Evolutionary conservation across 2,113 vertebrate species (phyloP), one percentile per base, ranked within the genome.

Genomic region (Zingel zingel): DNA sequence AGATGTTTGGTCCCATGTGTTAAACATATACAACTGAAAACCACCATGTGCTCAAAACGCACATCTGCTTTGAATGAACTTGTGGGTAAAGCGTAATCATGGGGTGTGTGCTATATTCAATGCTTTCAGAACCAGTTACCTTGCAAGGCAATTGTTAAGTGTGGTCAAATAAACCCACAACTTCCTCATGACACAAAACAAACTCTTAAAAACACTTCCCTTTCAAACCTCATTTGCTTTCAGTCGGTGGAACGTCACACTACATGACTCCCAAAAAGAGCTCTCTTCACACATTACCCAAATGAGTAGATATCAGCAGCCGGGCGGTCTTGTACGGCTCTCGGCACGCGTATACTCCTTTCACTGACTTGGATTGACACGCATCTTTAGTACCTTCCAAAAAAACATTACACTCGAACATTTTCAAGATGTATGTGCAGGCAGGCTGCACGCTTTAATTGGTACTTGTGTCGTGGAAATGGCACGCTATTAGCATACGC

Each of bases 391-490:
- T 86, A 92, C 39, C 39, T 43, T 11, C 39, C 39, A 11, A 43
- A 10, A 10, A 11, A 86, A 90, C 74, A 86, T 91, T 85, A 80
- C 90, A 81, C 87, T 65, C 25, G 70, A 84, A 86, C 82, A 71
- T 84, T 82, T 88, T 86, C 61, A 30, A 80, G 80, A 86, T 74
- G 86, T 77, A 81, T 82, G 84, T 33, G 72, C 78, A 79, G 88
- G 82, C 72, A 77, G 76, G 62, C 87, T 71, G 84, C 68, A 27
- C 27, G 33, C 71, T 84, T 73, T 89, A 93, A 94, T 85, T 92
- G 90, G 79, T 76, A 86, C 87, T 91, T 77, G 84, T 84, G 73
- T 84, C 53, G 67, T 27, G 47, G 69, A 90, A 81, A 86, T 45
- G 56, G 76, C 39, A 39, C 12, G 1, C 25, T 66, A 90, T 89